These are phyloP conservation scores for Bufo bufo DNA, from an alignment of 2,113 vertebrate species.

Conservation along the genomic window DNA sequence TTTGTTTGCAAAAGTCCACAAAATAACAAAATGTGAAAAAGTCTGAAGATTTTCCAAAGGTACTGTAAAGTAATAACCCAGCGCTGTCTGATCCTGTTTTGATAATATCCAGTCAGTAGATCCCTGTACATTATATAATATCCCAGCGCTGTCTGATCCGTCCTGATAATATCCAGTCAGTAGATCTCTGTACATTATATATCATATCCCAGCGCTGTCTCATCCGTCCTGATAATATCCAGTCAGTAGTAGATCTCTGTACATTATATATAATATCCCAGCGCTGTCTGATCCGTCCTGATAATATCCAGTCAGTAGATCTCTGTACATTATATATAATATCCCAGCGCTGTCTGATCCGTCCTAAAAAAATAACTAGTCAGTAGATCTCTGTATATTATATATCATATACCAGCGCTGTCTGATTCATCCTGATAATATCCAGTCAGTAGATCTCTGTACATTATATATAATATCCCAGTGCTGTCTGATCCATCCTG, in stretches of 20 bases:
- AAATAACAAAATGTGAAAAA: too few relatives aligned
- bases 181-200: neutral
- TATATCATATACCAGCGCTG: neutral
- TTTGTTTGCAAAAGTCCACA: too few relatives aligned
- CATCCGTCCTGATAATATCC: neutral
- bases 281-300: neutral
- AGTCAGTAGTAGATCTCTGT: neutral
- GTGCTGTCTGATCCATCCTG: too few relatives aligned
- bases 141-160: too few relatives aligned
- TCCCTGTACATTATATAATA: too few relatives aligned
- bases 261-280: neutral
- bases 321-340: constrained; percentile 4
- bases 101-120: too few relatives aligned
- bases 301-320: neutral
- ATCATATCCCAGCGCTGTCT: neutral
- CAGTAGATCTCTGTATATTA: neutral
- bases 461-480: too few relatives aligned
- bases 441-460: too few relatives aligned
- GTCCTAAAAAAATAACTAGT: neutral
- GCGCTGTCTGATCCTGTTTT: too few relatives aligned
- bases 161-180: too few relatives aligned
- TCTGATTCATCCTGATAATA: neutral
- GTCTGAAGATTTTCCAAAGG: too few relatives aligned
- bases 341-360: neutral
- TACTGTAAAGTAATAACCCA: too few relatives aligned